These are phyloP conservation scores for Scaptomyza polygonia DNA, from an alignment of 2,888 invertebrate genomes.

Conservation along the genomic window DNA sequence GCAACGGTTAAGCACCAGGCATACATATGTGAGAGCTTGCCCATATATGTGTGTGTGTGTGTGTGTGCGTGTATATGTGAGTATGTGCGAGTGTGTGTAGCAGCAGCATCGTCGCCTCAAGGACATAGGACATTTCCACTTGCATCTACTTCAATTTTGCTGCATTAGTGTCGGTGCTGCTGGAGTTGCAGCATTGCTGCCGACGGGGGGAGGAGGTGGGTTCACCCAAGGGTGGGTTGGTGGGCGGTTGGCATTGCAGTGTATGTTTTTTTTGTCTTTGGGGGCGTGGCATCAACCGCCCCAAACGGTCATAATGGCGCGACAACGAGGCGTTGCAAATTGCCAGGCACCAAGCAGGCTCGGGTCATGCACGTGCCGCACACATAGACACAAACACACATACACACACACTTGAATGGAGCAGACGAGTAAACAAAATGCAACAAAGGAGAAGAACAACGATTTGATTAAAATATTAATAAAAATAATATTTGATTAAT, in stretches of 20 bases:
- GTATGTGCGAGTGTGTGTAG: conserved; percentile 15
- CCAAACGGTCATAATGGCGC: conserved; percentile 68
- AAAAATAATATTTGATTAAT: no score
- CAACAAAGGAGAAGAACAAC: background rate
- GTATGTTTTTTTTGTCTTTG: no score
- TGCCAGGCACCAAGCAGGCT: conserved; percentile 58
- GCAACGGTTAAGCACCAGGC: conserved; percentile 60
- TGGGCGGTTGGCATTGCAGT: conserved; percentile 20
- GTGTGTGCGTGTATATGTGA: conserved; percentile 13
- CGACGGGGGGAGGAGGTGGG: background rate
- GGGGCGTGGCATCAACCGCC: conserved; percentile 44
- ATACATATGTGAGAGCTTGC: background rate
- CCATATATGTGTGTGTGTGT: conserved; percentile 8
- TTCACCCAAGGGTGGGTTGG: background rate
- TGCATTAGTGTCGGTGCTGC: conserved; percentile 72
- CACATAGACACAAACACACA: conserved; percentile 11
- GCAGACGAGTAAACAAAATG: conserved; percentile 26
- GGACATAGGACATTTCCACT: conserved; percentile 77
- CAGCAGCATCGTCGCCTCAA: conserved; percentile 62
- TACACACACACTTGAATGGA: conserved; percentile 34
- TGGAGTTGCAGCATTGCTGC: conserved; percentile 35
- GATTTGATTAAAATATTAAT: background rate
- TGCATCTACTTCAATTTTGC: conserved; percentile 76
- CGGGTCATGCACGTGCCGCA: conserved; percentile 56
- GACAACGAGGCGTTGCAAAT: conserved; percentile 66